Evolutionary conservation across 2,888 invertebrate species (phyloP), one percentile per base, ranked within the genome.

Genomic region (Epistrophe eligans): DNA sequence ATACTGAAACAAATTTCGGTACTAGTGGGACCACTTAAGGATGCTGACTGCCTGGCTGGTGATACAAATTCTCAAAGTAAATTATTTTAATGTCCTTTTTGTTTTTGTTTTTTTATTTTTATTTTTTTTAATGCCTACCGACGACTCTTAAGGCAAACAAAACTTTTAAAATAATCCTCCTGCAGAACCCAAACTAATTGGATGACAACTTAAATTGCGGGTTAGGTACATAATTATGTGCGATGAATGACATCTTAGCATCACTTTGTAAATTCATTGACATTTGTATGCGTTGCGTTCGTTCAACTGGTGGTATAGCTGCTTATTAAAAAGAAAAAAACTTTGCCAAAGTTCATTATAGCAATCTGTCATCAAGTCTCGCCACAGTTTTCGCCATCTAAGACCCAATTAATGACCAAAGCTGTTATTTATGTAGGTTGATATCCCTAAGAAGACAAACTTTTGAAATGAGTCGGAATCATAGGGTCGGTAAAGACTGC

Each of bases 371-470:
- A 70, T 15, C 45, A 66, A n/a, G 55, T 57, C 81, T 66, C 57
- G 58, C 71, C 71, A 38, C 43, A 76, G 57, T 66, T 32, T 62
- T 48, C 11, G 4, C 52, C 52, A 60, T 55, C 40, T 73, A 73
- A 32, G 15, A 15, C n/a, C 40, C 35, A 73, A 73, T 84, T 62
- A 74, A 74, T 50, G 55, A 48, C 45, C 62, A 57, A 24, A 50
- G 70, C 74, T 57, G 70, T 70, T 84, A 79, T 84, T 79, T 70
- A 70, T 79, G 3, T 24, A 57, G 64, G 13, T 55, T 28, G n/a
- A 58, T 79, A 38, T 71, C 40, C 73, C 74, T 70, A 58, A 79
- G 70, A 50, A 28, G 62, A 62, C 45, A 1, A 83, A 76, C 84
- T 84, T 83, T 60, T 66, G 9, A 62, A 70, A 11, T 62, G 17